Base-by-base conservation (phyloP, 2,888 invertebrate species). In the Zhengitettix transpicula region DNA sequence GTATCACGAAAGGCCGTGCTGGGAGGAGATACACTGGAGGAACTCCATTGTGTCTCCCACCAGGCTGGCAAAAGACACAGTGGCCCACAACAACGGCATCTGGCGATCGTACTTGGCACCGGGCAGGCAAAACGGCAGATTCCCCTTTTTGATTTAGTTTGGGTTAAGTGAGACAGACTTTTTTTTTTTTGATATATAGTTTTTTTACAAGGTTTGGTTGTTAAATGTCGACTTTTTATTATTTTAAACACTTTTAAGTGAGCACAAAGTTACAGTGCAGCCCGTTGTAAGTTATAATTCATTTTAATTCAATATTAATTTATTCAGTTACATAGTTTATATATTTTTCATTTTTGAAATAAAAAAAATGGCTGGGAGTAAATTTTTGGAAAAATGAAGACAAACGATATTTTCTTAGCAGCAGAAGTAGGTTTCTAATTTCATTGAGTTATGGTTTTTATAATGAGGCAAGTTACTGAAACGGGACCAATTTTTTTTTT, bases 11-110 rank as follows among this genome's bases (percentile, higher is more conserved):
- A 42, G 14, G 52, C 47, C 60, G 57, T 52, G 53, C 62, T 64
- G 55, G 62, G 57, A 55, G 61, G 60, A 60, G 62, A 62, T 58
- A 60, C 64, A 64, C 57, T 62, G 62, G 42, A 15, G 17, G 47
- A 16, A 40, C 17, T 41, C 42, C 62, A 62, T 55, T 63, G 64
- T 64, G 60, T 63, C 65, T 62, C 54, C 62, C 61, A 56, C 57
- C 58, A 64, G 61, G 57, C 56, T 55, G 57, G 53, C 54, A 60
- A 57, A 62, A 61, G 58, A 65, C 63, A 64, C 63, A 62, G 64
- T 64, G 65, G 62, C 64, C 65, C 63, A 64, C 64, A 65, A 65
- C 65, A 66, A 66, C 66, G 66, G 65, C 64, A 65, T 64, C 66
- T 65, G 65, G 63, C 62, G 60, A 58, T 64, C 62, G 66, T 66